Base-by-base conservation (phyloP, 2,113 vertebrate genomes). In the Fulica atra region DNA sequence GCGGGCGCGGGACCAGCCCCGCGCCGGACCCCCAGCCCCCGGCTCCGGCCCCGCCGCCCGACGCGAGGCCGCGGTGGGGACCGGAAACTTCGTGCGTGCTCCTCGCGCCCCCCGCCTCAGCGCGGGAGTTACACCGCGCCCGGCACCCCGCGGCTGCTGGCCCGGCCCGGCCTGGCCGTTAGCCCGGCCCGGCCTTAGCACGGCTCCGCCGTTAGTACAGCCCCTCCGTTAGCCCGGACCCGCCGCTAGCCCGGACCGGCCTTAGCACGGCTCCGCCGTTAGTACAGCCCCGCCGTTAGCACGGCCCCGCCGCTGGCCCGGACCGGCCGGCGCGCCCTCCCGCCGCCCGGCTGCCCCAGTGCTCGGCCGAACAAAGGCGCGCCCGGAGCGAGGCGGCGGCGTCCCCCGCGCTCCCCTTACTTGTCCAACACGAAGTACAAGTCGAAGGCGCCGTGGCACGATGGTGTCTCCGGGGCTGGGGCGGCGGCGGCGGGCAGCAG, bases 391-490 rank as follows among this genome's bases (percentile, higher is more conserved):
- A 7, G 20, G 29, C 12, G 38, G 16, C 56, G 9, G 66, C 51
- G 36, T 18, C 44, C 18, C 69, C 25, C 33, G 57, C 57, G 35
- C 38, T 11, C 89, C 64, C 97, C 99, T 98, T 97, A 99, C 99
- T 98, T 99, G 98, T 99, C 99, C 54, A 99, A 61, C n/a, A 99
- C 98, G 79, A 99, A 99, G 97, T 99, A 99, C 65, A 99, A 97
- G 89, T 99, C 99, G 95, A 99, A 99, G 4, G 98, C 99, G 88
- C 98, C 98, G 60, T 97, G 98, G 84, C 99, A 99, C 28, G 98
- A 98, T 4, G 98, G 97, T 18, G 98, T 97, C 16, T 98, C 98
- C 61, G 95, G 85, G 59, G 97, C 94, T 11, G 33, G 88, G 3
- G 68, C 73, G 33, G 95, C 88, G 21, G 38, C 36, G 10, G 77